A percentile compares a stretch with the other conserved stretches of the same genome.
Conservation (phyloP, 1,140 invertebrate genomes). For the Drosophila kikkawai region DNA sequence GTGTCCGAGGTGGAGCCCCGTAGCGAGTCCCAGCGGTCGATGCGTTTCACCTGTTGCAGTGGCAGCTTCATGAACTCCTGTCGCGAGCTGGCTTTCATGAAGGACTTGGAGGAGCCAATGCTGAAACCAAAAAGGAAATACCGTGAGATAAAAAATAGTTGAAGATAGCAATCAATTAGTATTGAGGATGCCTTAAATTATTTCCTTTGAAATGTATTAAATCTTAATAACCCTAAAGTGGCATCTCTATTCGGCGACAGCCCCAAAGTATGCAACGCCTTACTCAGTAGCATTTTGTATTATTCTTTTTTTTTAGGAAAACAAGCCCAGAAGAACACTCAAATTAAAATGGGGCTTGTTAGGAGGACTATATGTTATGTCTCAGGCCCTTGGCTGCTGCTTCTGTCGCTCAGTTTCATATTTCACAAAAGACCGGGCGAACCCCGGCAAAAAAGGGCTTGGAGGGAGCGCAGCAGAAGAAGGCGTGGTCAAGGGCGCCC, state of each 20-base stretch:
- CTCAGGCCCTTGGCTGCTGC: constrained; percentile 4
- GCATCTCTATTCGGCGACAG: constrained; percentile 15
- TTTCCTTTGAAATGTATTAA: too few species aligned
- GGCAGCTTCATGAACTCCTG: constrained; percentile 88
- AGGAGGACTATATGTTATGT: constrained; percentile 9
- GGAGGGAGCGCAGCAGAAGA: constrained; percentile 13
- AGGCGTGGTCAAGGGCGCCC: constrained; percentile 57
- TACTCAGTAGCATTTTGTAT: neutral
- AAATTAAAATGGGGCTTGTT: constrained; percentile 43
- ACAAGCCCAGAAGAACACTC: constrained; percentile 30
- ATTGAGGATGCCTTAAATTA: neutral
- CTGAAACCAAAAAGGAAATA: constrained; percentile 31
- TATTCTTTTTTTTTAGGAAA: constrained; percentile 2
- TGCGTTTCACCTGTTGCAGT: constrained; percentile 83
- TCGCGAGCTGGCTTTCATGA: constrained; percentile 96
- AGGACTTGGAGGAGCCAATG: constrained; percentile 92
- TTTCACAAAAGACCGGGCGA: constrained; percentile 56
- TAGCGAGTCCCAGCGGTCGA: constrained; percentile 89
- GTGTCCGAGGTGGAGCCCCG: constrained; percentile 89
- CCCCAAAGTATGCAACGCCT: constrained; percentile 31
- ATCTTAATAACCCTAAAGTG: neutral
- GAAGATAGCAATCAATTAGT: neutral
- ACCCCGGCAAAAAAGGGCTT: constrained; percentile 41
- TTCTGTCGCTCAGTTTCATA: constrained; percentile 40
- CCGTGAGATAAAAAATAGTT: too few species aligned